Evolutionary conservation across 1,140 invertebrate genomes (phyloP).

Genomic region (Euwallacea fornicatus): DNA sequence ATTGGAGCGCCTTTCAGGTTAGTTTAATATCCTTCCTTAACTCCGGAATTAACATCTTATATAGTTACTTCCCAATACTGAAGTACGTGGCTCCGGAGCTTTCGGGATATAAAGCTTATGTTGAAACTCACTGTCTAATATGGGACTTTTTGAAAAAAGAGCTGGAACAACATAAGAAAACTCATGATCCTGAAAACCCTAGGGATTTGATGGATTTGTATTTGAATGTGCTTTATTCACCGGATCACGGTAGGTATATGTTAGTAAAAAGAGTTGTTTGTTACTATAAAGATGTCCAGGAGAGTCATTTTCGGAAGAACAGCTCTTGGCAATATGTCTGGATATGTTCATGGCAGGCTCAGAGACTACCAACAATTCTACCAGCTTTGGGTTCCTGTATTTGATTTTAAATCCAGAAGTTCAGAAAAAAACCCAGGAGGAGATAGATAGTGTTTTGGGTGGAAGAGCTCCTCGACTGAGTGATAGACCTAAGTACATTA

Average conservation of each 20-base stretch:
- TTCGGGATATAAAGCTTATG: constrained; percentile 74
- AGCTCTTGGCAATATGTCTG: constrained; percentile 75
- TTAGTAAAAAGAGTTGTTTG: neutral
- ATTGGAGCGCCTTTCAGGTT: constrained; percentile 61
- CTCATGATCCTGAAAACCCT: constrained; percentile 63
- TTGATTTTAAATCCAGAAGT: constrained; percentile 75
- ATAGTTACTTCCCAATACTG: constrained; percentile 78
- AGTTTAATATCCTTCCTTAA: neutral
- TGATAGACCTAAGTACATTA: constrained; percentile 68
- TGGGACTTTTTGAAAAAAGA: constrained; percentile 74
- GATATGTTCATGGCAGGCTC: constrained; percentile 80
- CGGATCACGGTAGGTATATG: constrained; percentile 17
- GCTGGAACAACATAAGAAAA: constrained; percentile 71
- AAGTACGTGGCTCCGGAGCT: constrained; percentile 71
- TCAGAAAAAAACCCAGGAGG: constrained; percentile 76
- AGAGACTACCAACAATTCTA: constrained; percentile 78
- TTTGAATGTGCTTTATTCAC: constrained; percentile 65
- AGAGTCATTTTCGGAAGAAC: constrained; percentile 63
- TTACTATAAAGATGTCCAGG: constrained; percentile 2
- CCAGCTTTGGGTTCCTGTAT: constrained; percentile 79
- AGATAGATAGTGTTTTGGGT: constrained; percentile 78
- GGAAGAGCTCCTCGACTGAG: constrained; percentile 67
- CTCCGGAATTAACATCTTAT: constrained; percentile 45
- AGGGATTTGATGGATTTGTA: constrained; percentile 87
- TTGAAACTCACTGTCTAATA: constrained; percentile 68